Percentiles rank a stretch among this genome's conserved stretches.
These are phyloP conservation scores for Piscicola geometra DNA, from an alignment of 2,888 invertebrate genomes.

Conservation along the genomic window DNA sequence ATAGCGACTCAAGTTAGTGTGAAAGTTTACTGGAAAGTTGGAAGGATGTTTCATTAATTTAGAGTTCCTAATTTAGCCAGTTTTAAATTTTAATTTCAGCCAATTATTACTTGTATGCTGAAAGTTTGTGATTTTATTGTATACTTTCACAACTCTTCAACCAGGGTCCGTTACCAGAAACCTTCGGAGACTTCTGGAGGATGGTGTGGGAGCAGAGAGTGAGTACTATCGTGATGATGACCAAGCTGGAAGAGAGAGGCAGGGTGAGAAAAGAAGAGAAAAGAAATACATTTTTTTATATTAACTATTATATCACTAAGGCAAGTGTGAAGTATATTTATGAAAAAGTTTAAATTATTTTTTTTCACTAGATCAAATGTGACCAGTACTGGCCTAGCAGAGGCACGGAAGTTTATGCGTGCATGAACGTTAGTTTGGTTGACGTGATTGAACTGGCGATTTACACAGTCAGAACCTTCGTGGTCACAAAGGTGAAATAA, in stretches of 20 bases:
- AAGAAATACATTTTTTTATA: background rate
- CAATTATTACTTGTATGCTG: no score
- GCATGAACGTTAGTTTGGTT: conserved; percentile 85
- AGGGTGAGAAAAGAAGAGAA: conserved; percentile 64
- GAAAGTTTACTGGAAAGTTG: background rate
- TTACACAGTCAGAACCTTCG: conserved; percentile 92
- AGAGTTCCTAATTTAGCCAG: no score
- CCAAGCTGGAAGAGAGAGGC: conserved; percentile 91
- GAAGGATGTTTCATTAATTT: no score
- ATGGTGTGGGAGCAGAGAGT: conserved; percentile 98
- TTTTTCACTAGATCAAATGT: conserved; percentile 66
- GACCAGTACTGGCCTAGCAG: conserved; percentile 86
- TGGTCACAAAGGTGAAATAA: conserved; percentile 51
- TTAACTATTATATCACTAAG: no score
- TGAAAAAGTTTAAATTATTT: no score
- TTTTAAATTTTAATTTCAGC: no score
- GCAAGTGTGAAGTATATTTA: background rate
- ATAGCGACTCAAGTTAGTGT: conserved; percentile 75
- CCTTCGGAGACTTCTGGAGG: conserved; percentile 96
- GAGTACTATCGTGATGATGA: conserved; percentile 98
- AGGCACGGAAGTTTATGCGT: conserved; percentile 89
- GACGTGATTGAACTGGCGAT: conserved; percentile 95
- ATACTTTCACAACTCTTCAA: no score
- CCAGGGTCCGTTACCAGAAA: conserved; percentile 91
- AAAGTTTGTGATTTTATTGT: no score